phyloP scores from a whole-genome alignment of 2,113 vertebrate species.

The Nipponia nippon region DNA sequence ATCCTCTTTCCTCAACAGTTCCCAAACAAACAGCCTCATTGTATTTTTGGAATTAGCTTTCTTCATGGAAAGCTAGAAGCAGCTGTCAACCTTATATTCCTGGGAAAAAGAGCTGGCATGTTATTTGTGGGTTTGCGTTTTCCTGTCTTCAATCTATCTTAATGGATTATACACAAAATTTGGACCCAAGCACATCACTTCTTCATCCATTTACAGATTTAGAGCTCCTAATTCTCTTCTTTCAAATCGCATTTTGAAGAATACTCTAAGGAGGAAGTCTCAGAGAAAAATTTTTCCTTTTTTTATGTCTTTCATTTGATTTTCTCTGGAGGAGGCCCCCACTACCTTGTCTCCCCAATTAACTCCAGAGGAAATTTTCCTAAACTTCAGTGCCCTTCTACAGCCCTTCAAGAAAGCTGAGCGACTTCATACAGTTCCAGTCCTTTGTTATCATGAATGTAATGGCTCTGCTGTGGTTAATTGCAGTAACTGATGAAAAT shows the following conservation, averaged over 20 bases:
- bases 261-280: background rate
- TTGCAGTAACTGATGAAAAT: conserved; percentile 8
- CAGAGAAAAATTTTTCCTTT: background rate
- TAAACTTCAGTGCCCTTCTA: background rate
- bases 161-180: background rate
- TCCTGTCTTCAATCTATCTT: background rate
- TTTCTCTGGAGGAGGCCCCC: background rate
- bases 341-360: rapidly evolving
- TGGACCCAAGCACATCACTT: background rate
- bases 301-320: background rate
- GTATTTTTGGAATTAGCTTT: background rate
- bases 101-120: background rate
- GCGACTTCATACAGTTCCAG: background rate
- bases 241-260: background rate
- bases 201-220: background rate
- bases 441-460: background rate
- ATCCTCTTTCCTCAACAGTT: background rate
- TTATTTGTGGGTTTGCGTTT: background rate
- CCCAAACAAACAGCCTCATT: background rate
- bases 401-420: background rate
- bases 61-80: background rate
- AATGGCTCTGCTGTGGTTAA: background rate
- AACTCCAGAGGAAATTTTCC: background rate
- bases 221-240: background rate
- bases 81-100: background rate